Conservation (phyloP, 2,797 vertebrate genomes). For the Halcyon smyrnensis region DNA sequence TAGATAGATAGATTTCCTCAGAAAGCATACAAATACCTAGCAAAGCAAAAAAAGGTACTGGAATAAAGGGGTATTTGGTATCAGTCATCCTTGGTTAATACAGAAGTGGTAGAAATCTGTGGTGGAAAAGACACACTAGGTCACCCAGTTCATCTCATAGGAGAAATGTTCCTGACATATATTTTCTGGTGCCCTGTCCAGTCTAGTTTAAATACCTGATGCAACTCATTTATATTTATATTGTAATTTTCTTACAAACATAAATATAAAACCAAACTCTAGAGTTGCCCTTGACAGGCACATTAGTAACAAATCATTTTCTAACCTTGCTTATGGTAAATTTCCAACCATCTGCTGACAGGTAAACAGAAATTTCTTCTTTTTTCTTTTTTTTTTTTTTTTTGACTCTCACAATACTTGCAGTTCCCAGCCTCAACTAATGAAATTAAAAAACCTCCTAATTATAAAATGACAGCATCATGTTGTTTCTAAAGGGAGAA, state of each 20-base stretch:
- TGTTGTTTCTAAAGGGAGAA: conserved; percentile 26
- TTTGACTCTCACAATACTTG: neutral
- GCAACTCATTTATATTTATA: conserved; percentile 74
- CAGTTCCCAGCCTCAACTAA: conserved; percentile 12
- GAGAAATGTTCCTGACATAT: conserved; percentile 23
- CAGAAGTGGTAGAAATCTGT: conserved; percentile 16
- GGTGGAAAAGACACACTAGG: conserved; percentile 40
- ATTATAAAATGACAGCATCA: conserved; percentile 20
- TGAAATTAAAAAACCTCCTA: neutral
- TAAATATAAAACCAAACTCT: conserved; percentile 75
- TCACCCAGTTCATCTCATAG: conserved; percentile 56
- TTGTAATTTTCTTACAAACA: conserved; percentile 70
- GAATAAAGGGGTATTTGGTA: conserved; percentile 34
- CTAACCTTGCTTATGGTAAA: conserved; percentile 70
- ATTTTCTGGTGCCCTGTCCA: conserved; percentile 55
- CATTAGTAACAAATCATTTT: conserved; percentile 74
- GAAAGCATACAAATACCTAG: conserved; percentile 12
- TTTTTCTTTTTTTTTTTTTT: neutral
- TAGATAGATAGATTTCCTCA: neutral
- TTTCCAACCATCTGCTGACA: conserved; percentile 64
- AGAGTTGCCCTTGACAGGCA: conserved; percentile 70
- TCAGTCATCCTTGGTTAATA: conserved; percentile 48
- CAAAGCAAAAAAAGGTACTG: neutral
- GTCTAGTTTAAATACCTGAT: conserved; percentile 62
- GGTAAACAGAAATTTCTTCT: conserved; percentile 37